phyloP scores from a whole-genome alignment of 2,888 invertebrate genomes.

The Chalcosyrphus nemorum region DNA sequence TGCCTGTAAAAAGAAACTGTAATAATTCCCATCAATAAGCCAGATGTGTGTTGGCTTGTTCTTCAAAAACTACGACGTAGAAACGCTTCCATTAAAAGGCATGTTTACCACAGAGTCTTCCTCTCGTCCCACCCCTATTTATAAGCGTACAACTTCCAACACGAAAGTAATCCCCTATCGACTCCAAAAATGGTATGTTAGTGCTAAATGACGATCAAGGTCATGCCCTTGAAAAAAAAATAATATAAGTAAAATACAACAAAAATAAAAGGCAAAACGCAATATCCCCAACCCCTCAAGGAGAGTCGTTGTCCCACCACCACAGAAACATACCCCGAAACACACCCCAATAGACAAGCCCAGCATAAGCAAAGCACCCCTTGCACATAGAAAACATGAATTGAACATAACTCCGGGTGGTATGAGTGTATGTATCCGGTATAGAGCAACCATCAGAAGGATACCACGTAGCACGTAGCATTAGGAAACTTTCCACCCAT shows the following conservation, averaged over 20 bases:
- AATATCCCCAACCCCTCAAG: constrained; percentile 39
- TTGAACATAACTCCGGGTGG: constrained; percentile 33
- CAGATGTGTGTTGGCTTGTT: no score
- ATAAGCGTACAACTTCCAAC: neutral
- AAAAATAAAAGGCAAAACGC: constrained; percentile 57
- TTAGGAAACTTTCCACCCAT: constrained; percentile 18
- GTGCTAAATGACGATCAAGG: constrained; percentile 64
- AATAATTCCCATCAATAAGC: no score
- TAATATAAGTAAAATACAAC: constrained; percentile 30
- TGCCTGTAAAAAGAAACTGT: no score
- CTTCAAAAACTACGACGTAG: neutral
- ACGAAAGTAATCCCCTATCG: constrained; percentile 30
- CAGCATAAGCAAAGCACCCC: neutral
- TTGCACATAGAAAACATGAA: constrained; percentile 40
- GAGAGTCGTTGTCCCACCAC: neutral
- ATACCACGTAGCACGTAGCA: constrained; percentile 25
- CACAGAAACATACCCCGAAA: constrained; percentile 10
- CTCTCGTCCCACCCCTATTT: neutral
- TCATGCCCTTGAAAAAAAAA: constrained; percentile 68
- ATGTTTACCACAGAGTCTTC: neutral
- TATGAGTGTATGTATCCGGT: constrained; percentile 28
- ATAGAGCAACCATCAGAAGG: constrained; percentile 40
- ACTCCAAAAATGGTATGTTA: constrained; percentile 46
- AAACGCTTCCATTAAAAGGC: neutral
- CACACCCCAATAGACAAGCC: constrained; percentile 26